These are phyloP conservation scores for Caerostris extrusa DNA, from an alignment of 1,140 invertebrate genomes.

Conservation along the genomic window DNA sequence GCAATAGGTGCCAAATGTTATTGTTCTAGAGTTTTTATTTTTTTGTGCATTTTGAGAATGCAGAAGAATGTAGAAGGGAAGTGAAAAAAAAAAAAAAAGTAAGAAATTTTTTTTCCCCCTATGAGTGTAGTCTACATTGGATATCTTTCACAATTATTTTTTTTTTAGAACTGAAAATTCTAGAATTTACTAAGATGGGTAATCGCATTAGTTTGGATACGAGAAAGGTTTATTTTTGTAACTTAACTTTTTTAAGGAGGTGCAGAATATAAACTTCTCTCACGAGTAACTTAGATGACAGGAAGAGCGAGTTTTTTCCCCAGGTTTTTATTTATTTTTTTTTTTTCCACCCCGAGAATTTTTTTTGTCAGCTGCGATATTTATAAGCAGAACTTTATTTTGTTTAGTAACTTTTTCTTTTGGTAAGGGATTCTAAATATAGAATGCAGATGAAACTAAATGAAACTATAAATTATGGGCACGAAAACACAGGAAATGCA, in stretches of 20 bases:
- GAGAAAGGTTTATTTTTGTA: conserved; percentile 56
- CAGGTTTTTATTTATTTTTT: not conserved
- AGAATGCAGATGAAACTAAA: conserved; percentile 5
- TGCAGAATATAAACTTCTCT: not conserved
- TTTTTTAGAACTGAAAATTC: not conserved
- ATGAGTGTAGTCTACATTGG: not conserved
- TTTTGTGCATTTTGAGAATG: not conserved
- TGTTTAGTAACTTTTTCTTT: not conserved
- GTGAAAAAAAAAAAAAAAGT: not conserved
- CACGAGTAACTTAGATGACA: conserved; percentile 4
- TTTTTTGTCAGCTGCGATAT: not conserved
- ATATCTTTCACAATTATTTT: not conserved
- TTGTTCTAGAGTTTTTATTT: conserved; percentile 32
- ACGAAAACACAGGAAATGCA: not conserved
- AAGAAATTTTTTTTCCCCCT: too few relatives aligned
- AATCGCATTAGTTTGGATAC: conserved; percentile 2
- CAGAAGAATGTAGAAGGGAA: not conserved
- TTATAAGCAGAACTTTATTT: not conserved
- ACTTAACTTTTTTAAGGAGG: not conserved
- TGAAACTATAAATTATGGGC: not conserved
- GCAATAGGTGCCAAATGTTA: conserved; percentile 46
- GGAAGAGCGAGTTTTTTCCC: not conserved
- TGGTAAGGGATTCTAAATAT: not conserved
- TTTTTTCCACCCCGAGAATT: not conserved
- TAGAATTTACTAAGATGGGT: not conserved